phyloP scores from a whole-genome alignment of 2,797 vertebrate species.

The Pseudopleuronectes americanus region DNA sequence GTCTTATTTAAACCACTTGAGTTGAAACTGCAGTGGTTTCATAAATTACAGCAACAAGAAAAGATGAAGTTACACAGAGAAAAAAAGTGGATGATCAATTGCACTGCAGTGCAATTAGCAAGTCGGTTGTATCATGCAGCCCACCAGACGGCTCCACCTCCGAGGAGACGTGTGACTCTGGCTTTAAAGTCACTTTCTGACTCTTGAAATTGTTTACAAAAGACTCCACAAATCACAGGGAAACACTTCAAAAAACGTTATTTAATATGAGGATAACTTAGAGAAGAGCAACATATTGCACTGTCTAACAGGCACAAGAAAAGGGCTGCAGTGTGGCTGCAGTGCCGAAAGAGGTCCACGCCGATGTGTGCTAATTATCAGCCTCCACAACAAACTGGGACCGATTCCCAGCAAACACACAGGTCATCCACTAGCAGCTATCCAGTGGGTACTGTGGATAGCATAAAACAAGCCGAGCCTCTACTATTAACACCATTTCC shows the following conservation, averaged over 20 bases:
- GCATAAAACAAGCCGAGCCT: background rate
- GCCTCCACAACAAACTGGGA: slow-evolving; percentile 29
- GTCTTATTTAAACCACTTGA: background rate
- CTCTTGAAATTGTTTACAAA: slow-evolving; percentile 20
- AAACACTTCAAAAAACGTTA: slow-evolving; percentile 4
- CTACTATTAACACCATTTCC: background rate
- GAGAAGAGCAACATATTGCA: slow-evolving; percentile 6
- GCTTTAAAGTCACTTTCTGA: slow-evolving; percentile 25
- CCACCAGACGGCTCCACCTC: slow-evolving; percentile 2
- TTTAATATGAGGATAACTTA: slow-evolving; percentile 16
- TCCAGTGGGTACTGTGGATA: background rate
- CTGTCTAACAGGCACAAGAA: slow-evolving; percentile 1
- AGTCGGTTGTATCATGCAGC: slow-evolving; percentile 21
- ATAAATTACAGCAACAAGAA: slow-evolving; percentile 25
- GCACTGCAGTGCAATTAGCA: slow-evolving; percentile 54
- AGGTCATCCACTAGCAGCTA: slow-evolving; percentile 6
- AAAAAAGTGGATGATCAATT: slow-evolving; percentile 46
- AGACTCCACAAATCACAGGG: slow-evolving; percentile 15
- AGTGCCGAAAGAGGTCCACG: slow-evolving; percentile 11
- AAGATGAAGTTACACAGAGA: slow-evolving; percentile 17
- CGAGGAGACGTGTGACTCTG: slow-evolving; percentile 7
- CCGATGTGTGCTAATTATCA: slow-evolving; percentile 47
- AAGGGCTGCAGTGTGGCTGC: background rate
- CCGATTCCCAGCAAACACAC: slow-evolving; percentile 20
- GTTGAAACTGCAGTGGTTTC: slow-evolving; percentile 12